Percentiles rank a stretch among this genome's conserved stretches.
Evolutionary conservation across 2,113 vertebrate species (phyloP).

Genomic region (Pomatostomus ruficeps): DNA sequence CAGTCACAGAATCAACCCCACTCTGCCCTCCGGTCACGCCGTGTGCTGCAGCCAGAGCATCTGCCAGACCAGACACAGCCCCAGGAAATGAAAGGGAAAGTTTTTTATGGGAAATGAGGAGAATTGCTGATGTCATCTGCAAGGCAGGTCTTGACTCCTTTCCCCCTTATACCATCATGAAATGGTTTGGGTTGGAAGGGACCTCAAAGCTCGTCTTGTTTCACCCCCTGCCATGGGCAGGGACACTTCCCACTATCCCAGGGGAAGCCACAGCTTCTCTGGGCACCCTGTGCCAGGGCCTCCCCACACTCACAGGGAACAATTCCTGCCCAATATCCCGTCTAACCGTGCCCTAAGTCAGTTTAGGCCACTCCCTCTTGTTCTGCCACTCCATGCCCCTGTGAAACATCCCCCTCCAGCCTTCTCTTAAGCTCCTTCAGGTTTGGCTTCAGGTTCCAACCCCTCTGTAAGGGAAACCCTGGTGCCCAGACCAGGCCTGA

Average conservation of each 20-base stretch:
- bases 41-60: background rate
- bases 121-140: accelerated
- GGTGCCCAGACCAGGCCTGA: background rate
- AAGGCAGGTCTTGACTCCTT: background rate
- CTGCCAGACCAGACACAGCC: background rate
- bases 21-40: background rate
- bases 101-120: background rate
- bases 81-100: background rate
- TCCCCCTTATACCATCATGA: background rate
- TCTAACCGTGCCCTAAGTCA: background rate
- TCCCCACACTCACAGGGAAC: background rate
- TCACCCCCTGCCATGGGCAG: background rate
- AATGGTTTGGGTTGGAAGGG: background rate
- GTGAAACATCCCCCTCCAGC: background rate
- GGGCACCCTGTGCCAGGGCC: background rate
- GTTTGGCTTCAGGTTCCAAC: background rate
- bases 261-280: background rate
- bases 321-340: background rate
- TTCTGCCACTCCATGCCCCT: background rate
- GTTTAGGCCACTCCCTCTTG: background rate
- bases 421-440: background rate
- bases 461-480: background rate
- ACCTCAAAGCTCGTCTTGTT: background rate
- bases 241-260: background rate
- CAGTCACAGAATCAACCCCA: accelerated